These are phyloP conservation scores for Xestia rhomboidea DNA, from an alignment of 2,888 invertebrate species.

Conservation along the genomic window DNA sequence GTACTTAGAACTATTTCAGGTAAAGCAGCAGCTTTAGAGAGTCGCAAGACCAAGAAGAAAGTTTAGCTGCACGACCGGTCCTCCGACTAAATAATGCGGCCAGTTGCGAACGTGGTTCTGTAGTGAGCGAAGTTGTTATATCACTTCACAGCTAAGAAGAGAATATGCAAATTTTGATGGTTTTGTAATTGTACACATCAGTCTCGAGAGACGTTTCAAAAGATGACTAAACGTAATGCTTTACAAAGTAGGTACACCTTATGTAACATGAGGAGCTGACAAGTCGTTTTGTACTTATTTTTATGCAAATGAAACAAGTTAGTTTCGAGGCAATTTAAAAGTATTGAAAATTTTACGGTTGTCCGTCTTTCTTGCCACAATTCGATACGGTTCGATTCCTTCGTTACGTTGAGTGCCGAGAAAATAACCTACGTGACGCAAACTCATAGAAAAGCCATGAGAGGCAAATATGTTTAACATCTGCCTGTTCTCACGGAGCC, in stretches of 20 bases:
- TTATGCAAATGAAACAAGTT: slow-evolving; percentile 23
- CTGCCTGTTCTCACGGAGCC: not conserved
- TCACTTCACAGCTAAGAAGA: not conserved
- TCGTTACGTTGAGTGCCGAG: not conserved
- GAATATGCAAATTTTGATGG: not conserved
- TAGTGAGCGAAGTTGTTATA: not conserved
- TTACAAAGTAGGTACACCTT: not conserved
- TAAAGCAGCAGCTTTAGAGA: not conserved
- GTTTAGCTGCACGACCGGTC: not conserved
- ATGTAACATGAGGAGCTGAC: slow-evolving; percentile 1
- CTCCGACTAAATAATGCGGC: not conserved
- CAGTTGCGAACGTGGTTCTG: not conserved
- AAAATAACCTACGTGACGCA: not conserved
- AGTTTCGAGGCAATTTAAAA: not conserved
- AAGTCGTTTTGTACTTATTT: not conserved
- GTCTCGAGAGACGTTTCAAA: not conserved
- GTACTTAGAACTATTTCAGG: not conserved
- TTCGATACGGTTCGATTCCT: slow-evolving; percentile 8
- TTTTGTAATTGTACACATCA: not conserved
- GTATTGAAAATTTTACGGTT: not conserved
- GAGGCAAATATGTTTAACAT: no score
- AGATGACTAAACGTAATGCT: not conserved
- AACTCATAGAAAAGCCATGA: not conserved
- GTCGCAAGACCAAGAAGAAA: not conserved
- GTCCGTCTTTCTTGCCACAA: not conserved